phyloP scores from a whole-genome alignment of 2,797 vertebrate species.

The Meriones psammophilus region DNA sequence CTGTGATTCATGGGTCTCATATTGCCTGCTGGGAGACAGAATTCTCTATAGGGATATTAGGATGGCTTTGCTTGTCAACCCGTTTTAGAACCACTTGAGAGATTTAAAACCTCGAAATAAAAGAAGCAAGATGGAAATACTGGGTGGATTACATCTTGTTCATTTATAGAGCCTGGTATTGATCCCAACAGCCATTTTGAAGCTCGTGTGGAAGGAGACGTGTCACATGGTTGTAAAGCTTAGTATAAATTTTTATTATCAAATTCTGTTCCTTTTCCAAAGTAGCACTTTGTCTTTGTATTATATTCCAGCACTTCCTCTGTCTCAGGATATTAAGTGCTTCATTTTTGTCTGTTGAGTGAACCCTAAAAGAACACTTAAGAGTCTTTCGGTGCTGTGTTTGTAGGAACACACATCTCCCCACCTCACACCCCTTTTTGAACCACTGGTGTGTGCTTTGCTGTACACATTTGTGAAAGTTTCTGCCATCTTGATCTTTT shows the following conservation, averaged over 20 bases:
- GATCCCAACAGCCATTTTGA: constrained; percentile 58
- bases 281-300: constrained; percentile 69
- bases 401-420: not conserved
- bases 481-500: constrained; percentile 39
- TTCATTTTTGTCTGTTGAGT: constrained; percentile 25
- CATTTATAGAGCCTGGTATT: constrained; percentile 57
- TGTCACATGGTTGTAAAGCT: constrained; percentile 59
- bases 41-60: constrained; percentile 33
- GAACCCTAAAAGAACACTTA: constrained; percentile 36
- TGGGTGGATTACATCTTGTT: constrained; percentile 47
- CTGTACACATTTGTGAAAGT: not conserved
- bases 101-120: constrained; percentile 62
- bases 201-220: constrained; percentile 37
- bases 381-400: not conserved
- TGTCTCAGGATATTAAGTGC: constrained; percentile 42
- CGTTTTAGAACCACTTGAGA: constrained; percentile 61
- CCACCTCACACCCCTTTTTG: not conserved
- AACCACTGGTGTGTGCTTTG: not conserved
- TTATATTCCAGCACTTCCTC: constrained; percentile 35
- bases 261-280: constrained; percentile 65
- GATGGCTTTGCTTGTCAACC: constrained; percentile 54
- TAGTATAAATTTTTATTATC: constrained; percentile 67
- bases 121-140: constrained; percentile 64
- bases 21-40: constrained; percentile 51
- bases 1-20: constrained; percentile 21